Conservation (phyloP, 2,113 vertebrate genomes). For the Pontoporia blainvillei region DNA sequence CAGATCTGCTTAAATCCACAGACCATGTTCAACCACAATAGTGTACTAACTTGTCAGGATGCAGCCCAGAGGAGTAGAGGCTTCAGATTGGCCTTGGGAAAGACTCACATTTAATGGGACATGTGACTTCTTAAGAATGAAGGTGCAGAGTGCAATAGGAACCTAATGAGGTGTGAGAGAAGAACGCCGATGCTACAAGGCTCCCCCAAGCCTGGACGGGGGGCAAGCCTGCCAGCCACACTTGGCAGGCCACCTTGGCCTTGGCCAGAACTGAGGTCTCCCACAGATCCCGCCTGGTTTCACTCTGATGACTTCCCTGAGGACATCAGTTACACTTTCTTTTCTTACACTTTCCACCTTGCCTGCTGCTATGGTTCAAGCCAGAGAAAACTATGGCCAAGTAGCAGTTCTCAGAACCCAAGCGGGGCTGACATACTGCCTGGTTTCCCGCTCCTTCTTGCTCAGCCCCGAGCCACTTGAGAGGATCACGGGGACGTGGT, state of each 20-base stretch:
- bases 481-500: background rate
- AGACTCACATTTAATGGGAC: background rate
- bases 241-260: background rate
- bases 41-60: background rate
- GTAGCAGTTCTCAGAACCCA: slow-evolving; percentile 51
- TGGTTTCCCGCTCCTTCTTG: background rate
- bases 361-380: background rate
- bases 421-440: slow-evolving; percentile 26
- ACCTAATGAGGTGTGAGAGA: background rate
- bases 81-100: background rate
- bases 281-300: background rate
- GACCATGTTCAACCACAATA: background rate
- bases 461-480: background rate
- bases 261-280: background rate
- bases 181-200: background rate
- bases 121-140: background rate
- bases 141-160: background rate
- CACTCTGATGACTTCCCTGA: background rate
- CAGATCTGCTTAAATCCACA: background rate
- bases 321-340: slow-evolving; percentile 5
- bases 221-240: background rate
- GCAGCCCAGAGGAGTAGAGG: background rate
- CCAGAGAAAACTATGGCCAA: slow-evolving; percentile 33
- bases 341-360: slow-evolving; percentile 45
- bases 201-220: background rate